A percentile compares a stretch with the other conserved stretches of the same genome.
These are phyloP conservation scores for Enteromius treurensis DNA, from an alignment of 2,797 vertebrate species.

Conservation along the genomic window DNA sequence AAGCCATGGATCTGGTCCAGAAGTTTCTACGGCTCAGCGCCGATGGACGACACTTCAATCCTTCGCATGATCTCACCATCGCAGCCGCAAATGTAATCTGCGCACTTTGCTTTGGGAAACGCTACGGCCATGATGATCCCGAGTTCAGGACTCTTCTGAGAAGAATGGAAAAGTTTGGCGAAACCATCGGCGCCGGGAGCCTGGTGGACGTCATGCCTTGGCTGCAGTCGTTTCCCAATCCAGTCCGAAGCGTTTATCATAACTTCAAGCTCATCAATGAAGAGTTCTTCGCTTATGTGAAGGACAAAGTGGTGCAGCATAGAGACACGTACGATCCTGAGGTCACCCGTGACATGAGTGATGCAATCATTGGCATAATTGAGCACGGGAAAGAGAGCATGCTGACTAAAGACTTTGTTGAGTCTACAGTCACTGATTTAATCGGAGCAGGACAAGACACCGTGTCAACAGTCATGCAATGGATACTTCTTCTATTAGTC, in stretches of 20 bases:
- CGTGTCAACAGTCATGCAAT: slow-evolving; percentile 86
- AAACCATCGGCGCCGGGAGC: slow-evolving; percentile 91
- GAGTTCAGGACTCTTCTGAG: slow-evolving; percentile 88
- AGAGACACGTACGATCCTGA: slow-evolving; percentile 75
- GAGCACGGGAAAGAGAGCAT: slow-evolving; percentile 72
- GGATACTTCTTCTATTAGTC: slow-evolving; percentile 86
- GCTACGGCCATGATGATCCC: slow-evolving; percentile 86
- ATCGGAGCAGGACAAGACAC: slow-evolving; percentile 98
- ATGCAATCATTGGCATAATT: slow-evolving; percentile 84
- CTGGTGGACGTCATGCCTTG: slow-evolving; percentile 93
- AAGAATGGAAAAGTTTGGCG: slow-evolving; percentile 86
- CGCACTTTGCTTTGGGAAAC: slow-evolving; percentile 93
- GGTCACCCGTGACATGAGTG: slow-evolving; percentile 81
- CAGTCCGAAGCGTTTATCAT: slow-evolving; percentile 81
- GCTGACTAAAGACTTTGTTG: slow-evolving; percentile 71
- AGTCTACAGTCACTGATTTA: slow-evolving; percentile 88
- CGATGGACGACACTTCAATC: slow-evolving; percentile 74
- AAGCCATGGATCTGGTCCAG: slow-evolving; percentile 79
- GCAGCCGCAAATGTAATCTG: slow-evolving; percentile 93
- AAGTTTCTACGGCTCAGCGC: slow-evolving; percentile 71
- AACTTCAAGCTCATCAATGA: slow-evolving; percentile 83
- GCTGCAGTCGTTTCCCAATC: slow-evolving; percentile 92
- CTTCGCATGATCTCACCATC: slow-evolving; percentile 77
- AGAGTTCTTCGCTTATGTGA: slow-evolving; percentile 82
- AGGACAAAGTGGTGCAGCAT: slow-evolving; percentile 80